These are phyloP conservation scores for Anneissia japonica DNA, from an alignment of 35 echinoderm and acorn worm species.

Conservation along the genomic window DNA sequence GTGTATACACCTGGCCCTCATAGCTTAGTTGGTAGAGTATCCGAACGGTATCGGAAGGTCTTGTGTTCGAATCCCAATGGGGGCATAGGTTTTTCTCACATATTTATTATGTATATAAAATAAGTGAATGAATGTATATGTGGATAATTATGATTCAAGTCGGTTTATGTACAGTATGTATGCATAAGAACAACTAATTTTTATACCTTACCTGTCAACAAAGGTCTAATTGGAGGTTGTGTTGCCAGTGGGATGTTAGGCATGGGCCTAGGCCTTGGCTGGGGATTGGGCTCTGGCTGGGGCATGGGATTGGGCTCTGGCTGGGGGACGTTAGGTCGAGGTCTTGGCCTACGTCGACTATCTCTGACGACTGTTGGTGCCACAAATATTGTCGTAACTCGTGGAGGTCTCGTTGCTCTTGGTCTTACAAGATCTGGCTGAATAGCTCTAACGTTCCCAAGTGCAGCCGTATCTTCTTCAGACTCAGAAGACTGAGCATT, in stretches of 20 bases:
- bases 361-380: neutral
- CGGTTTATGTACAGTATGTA: no score
- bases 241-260: no score
- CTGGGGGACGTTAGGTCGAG: neutral
- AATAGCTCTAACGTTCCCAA: neutral
- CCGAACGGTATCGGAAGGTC: no score
- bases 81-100: no score
- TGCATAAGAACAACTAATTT: no score
- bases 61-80: no score
- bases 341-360: neutral
- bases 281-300: neutral
- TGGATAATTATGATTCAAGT: no score
- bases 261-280: neutral
- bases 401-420: neutral
- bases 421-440: neutral
- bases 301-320: neutral
- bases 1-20: no score
- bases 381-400: neutral
- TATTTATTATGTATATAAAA: no score
- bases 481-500: neutral
- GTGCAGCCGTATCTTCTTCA: neutral
- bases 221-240: neutral
- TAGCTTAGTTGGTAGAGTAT: no score
- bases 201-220: constrained; percentile 1
- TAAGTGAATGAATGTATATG: no score